Conservation (phyloP, 30 jellyfish, hydroid and myxozoan species). For the Rhopilema esculentum region DNA sequence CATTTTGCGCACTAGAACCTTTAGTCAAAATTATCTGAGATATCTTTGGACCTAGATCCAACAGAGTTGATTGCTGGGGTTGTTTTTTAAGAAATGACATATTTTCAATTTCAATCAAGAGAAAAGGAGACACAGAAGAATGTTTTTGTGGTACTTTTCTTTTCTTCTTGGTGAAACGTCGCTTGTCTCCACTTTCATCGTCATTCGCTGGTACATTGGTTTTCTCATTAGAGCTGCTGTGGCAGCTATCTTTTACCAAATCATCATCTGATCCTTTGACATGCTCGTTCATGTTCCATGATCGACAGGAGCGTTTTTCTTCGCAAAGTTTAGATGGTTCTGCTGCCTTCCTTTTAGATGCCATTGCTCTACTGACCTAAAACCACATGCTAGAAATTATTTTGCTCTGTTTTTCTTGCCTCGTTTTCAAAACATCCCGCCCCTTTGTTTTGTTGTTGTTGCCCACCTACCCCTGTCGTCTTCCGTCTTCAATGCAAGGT, state of each 20-base stretch:
- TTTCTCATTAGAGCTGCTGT: neutral
- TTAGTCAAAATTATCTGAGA: neutral
- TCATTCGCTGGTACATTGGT: too few relatives aligned
- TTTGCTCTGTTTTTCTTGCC: neutral
- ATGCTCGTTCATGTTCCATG: slow-evolving; percentile 17
- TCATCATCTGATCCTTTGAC: neutral
- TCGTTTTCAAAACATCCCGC: neutral
- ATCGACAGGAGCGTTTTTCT: slow-evolving; percentile 38
- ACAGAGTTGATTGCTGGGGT: neutral
- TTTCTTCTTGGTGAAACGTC: neutral
- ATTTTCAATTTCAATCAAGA: neutral
- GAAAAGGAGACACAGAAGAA: neutral
- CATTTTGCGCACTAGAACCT: neutral
- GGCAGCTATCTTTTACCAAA: neutral
- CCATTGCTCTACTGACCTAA: slow-evolving; percentile 12
- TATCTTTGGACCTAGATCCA: neutral
- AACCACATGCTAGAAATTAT: too few relatives aligned
- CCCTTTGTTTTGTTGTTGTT: neutral
- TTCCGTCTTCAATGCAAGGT: too few relatives aligned
- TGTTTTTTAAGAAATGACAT: neutral
- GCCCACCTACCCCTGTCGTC: too few relatives aligned
- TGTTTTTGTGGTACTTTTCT: neutral
- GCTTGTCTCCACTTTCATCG: neutral
- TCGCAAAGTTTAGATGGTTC: slow-evolving; percentile 36
- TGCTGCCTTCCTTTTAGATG: slow-evolving; percentile 41